Base-by-base conservation (phyloP, 2,888 invertebrate genomes). In the Andrena marginata region DNA sequence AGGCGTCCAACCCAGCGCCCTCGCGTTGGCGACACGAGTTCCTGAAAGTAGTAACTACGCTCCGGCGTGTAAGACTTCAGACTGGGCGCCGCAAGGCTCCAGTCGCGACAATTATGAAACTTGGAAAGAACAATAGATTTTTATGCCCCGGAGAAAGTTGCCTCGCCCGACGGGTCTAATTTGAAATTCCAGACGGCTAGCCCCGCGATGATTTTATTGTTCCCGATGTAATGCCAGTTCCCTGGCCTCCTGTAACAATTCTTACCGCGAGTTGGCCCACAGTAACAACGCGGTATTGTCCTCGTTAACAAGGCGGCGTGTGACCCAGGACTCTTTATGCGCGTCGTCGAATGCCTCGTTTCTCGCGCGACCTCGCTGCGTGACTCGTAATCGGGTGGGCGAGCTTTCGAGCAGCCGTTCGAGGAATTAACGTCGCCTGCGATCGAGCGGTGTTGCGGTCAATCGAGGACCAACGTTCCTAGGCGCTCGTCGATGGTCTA, bases 121-220 rank as follows among this genome's bases (percentile, higher is more conserved):
- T 81, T 68, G 59, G 51, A 60, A 81, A 59, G 82, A 76, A 76
- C 81, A 81, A 81, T 82, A 51, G 81, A 75, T 80, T 82, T 75
- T 82, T 82, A 71, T 68, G 67, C 56, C 20, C 16, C 60, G 68
- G 42, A 67, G 62, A 82, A 79, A 62, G 74, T 79, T 29, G 70
- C 29, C n/a, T 20, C 20, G 54, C 35, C 35, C 68, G 33, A 13
- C 35, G 33, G 16, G 59, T 64, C 74, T 81, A 80, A 81, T 80
- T 70, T 74, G 56, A 65, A 74, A 62, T 26, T 74, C 80, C 73
- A 78, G 80, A 62, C 80, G 60, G 79, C 10, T n/a, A 60, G n/a
- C 49, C 49, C 16, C n/a, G 51, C 67, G 72, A 80, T 72, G 62
- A 80, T 79, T 80, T 80, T 68, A 80, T 68, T 79, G 80, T 79